Evolutionary conservation across 2,113 vertebrate species (phyloP).

Genomic region (Sarotherodon lohbergeri): DNA sequence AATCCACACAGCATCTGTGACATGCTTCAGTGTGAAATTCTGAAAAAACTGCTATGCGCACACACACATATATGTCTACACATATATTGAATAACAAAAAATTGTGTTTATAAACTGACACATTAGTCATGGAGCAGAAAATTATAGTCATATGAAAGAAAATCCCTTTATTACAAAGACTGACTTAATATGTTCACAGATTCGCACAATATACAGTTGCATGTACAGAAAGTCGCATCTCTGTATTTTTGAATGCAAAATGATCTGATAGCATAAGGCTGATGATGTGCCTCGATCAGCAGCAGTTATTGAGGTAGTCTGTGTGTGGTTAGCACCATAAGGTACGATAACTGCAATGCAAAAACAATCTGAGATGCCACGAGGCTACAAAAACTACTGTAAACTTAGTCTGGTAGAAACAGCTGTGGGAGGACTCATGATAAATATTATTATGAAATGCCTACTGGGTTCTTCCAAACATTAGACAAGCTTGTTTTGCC

Average conservation of each 20-base stretch:
- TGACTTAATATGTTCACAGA: background rate
- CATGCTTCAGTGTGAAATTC: background rate
- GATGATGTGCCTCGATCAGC: background rate
- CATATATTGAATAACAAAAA: background rate
- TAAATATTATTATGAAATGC: background rate
- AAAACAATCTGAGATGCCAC: background rate
- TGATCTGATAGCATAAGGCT: background rate
- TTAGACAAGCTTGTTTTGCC: background rate
- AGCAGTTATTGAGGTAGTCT: background rate
- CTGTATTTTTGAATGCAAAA: background rate
- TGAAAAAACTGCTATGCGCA: background rate
- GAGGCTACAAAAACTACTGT: background rate
- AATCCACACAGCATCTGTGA: background rate
- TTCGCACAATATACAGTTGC: background rate
- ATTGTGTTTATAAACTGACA: background rate
- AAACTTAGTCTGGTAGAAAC: background rate
- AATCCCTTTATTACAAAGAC: background rate
- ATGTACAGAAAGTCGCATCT: background rate
- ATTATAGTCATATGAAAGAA: background rate
- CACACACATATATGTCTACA: background rate
- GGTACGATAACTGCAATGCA: background rate
- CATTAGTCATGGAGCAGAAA: background rate
- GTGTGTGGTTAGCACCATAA: background rate
- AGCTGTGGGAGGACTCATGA: background rate
- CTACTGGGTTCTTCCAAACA: background rate